phyloP scores from a whole-genome alignment of 1,140 invertebrate genomes.

The Grapholita molesta region DNA sequence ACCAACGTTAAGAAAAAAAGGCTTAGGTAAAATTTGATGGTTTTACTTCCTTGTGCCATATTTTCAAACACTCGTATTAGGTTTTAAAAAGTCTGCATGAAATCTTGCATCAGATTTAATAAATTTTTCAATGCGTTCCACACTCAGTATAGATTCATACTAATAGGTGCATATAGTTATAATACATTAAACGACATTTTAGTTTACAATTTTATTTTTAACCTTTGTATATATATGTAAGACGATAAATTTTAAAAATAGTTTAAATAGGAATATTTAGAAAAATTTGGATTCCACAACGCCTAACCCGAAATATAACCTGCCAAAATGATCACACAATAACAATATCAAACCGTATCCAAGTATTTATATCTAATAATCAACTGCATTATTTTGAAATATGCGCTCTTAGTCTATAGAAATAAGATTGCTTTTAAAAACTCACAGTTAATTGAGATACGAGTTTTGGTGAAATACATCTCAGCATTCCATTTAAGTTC shows the following conservation, averaged over 20 bases:
- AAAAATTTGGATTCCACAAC: not conserved
- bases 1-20: too few species aligned
- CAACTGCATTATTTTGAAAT: not conserved
- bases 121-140: too few species aligned
- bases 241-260: not conserved
- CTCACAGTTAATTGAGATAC: not conserved
- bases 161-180: too few species aligned
- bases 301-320: not conserved
- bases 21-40: too few species aligned
- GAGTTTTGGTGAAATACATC: not conserved
- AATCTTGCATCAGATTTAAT: too few species aligned
- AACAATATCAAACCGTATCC: not conserved
- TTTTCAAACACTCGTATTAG: too few species aligned
- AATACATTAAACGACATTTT: too few species aligned
- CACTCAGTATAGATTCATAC: too few species aligned
- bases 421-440: not conserved
- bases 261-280: not conserved
- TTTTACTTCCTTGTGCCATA: too few species aligned
- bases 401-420: not conserved
- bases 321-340: not conserved
- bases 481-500: conserved; percentile 4
- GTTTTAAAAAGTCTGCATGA: too few species aligned
- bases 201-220: too few species aligned
- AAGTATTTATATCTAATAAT: not conserved
- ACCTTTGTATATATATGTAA: not conserved